Conservation (phyloP, 2,113 vertebrate species). For the Dromas ardeola region DNA sequence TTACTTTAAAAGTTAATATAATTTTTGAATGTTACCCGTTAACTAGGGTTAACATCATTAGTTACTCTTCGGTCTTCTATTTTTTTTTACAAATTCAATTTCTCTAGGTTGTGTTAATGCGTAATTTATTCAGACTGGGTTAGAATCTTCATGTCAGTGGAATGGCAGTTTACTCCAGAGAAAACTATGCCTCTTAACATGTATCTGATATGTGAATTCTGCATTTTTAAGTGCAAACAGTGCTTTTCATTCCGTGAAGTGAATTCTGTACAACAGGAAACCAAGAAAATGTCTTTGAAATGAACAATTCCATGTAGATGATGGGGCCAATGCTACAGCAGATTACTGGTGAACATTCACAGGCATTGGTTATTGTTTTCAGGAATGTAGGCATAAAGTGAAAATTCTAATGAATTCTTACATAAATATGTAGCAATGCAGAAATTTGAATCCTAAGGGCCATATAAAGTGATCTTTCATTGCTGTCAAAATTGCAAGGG, state of each 20-base stretch:
- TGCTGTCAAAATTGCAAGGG: neutral
- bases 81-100: neutral
- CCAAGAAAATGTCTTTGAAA: neutral
- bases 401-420: neutral
- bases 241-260: neutral
- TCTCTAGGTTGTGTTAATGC: neutral
- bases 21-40: constrained; percentile 35
- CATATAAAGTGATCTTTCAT: neutral
- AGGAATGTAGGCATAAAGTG: neutral
- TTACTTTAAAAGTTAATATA: neutral
- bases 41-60: neutral
- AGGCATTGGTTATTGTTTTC: constrained; percentile 11
- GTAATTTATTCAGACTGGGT: neutral
- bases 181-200: neutral
- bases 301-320: rapidly evolving
- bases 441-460: neutral
- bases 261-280: neutral
- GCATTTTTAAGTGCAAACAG: neutral
- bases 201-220: neutral
- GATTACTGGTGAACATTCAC: neutral
- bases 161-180: neutral
- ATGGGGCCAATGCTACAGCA: neutral
- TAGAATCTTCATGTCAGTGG: neutral
- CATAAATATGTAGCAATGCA: neutral
- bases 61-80: neutral